Percentiles rank a stretch among this genome's conserved stretches.
These are phyloP conservation scores for Apamea monoglypha DNA, from an alignment of 2,888 invertebrate genomes.

Conservation along the genomic window DNA sequence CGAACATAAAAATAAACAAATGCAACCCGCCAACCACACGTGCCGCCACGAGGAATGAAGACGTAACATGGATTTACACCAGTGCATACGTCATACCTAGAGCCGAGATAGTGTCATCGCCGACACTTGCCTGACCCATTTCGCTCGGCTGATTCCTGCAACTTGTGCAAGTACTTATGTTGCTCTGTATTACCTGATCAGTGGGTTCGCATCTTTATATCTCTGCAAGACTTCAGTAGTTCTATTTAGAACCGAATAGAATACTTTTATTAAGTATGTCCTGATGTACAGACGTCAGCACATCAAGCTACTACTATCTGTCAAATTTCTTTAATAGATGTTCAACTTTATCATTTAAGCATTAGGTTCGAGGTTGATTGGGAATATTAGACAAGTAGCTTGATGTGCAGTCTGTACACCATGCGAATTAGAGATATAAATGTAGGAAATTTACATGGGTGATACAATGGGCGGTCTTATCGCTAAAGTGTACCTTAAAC, in stretches of 20 bases:
- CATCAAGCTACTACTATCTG: too few relatives aligned
- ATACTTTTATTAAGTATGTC: neutral
- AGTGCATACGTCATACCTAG: constrained; percentile 20
- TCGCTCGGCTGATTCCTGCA: constrained; percentile 55
- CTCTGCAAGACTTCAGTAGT: neutral
- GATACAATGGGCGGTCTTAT: neutral
- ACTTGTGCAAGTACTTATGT: constrained; percentile 47
- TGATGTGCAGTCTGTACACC: neutral
- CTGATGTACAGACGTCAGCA: too few relatives aligned
- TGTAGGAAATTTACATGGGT: neutral
- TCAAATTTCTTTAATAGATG: too few relatives aligned
- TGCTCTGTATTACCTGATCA: constrained; percentile 38
- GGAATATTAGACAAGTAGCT: too few relatives aligned
- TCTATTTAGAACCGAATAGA: neutral
- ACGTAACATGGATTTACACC: constrained; percentile 22
- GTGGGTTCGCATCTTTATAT: constrained; percentile 9
- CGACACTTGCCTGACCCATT: constrained; percentile 66
- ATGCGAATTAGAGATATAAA: neutral
- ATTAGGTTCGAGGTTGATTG: too few relatives aligned
- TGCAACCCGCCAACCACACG: neutral
- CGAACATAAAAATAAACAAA: constrained; percentile 1
- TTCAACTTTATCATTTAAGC: too few relatives aligned
- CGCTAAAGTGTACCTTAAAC: neutral
- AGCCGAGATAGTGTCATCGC: constrained; percentile 42
- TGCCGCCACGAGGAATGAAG: constrained; percentile 21